phyloP scores from a whole-genome alignment of 2,113 vertebrate species.

The Microtus ochrogaster region DNA sequence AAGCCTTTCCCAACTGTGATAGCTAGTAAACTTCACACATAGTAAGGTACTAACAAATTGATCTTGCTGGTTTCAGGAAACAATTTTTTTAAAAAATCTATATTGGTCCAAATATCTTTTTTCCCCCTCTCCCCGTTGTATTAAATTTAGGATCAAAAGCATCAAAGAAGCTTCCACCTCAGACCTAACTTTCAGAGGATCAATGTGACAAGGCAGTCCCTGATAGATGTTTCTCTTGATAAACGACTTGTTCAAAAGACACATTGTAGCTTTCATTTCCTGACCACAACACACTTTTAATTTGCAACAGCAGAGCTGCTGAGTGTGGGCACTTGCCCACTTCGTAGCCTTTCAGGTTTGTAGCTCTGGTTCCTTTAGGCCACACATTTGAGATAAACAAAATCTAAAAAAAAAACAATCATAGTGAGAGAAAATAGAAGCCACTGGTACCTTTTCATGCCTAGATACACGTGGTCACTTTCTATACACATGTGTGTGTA shows the following conservation, averaged over 20 bases:
- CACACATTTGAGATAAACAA: conserved; percentile 84
- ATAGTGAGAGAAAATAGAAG: conserved; percentile 57
- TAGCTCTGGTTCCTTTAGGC: conserved; percentile 83
- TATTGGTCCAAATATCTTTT: conserved; percentile 80
- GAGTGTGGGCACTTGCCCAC: conserved; percentile 87
- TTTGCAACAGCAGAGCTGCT: conserved; percentile 91
- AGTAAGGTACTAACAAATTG: conserved; percentile 66
- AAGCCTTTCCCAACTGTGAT: conserved; percentile 49
- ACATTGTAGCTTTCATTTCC: conserved; percentile 94
- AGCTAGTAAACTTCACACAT: conserved; percentile 74
- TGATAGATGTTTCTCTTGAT: conserved; percentile 93
- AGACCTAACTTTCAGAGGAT: conserved; percentile 90
- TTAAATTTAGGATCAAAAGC: conserved; percentile 90
- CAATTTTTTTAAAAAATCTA: conserved; percentile 73
- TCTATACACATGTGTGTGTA: not conserved
- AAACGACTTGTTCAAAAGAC: conserved; percentile 93
- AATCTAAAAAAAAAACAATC: conserved; percentile 83
- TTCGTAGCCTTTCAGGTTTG: conserved; percentile 85
- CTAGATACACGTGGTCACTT: conserved; percentile 33
- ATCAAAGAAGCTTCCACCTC: conserved; percentile 89
- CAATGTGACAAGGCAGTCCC: conserved; percentile 90
- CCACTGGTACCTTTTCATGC: conserved; percentile 10
- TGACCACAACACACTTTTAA: conserved; percentile 93
- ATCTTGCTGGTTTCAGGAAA: conserved; percentile 78
- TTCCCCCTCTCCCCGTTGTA: conserved; percentile 82